Evolutionary conservation across 2,113 vertebrate species (phyloP).

Genomic region (Eulemur macaco): DNA sequence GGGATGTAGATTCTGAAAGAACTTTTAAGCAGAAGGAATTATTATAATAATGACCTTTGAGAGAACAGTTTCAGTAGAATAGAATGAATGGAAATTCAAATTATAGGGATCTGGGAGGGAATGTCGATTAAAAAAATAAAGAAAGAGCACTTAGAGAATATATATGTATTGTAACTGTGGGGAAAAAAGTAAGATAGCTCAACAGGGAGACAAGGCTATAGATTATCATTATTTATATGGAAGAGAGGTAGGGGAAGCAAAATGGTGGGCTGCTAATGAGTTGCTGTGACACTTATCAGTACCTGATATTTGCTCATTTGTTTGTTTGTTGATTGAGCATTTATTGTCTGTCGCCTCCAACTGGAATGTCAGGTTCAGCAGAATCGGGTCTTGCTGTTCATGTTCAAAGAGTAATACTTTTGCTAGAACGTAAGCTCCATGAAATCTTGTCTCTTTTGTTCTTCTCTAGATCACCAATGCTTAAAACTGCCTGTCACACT

Average conservation of each 20-base stretch:
- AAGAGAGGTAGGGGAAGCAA: neutral
- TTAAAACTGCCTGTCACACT: neutral
- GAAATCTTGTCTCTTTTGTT: neutral
- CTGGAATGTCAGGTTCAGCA: neutral
- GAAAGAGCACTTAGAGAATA: neutral
- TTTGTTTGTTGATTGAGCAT: neutral
- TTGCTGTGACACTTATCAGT: neutral
- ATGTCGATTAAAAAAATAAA: conserved; percentile 8
- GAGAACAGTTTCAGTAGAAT: neutral
- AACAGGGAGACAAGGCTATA: neutral
- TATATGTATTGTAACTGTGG: neutral
- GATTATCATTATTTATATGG: neutral
- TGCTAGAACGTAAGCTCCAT: neutral
- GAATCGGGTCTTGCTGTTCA: neutral
- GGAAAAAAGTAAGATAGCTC: neutral
- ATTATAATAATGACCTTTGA: conserved; percentile 27
- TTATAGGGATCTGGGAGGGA: neutral
- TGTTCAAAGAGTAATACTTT: neutral
- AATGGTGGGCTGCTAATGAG: neutral
- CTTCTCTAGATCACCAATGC: neutral
- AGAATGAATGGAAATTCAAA: neutral
- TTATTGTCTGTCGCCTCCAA: neutral
- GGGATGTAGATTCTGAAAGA: neutral
- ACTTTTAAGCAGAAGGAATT: neutral
- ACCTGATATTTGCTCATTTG: neutral